phyloP scores from a whole-genome alignment of 2,888 invertebrate genomes.

The Tricholauxania praeusta region DNA sequence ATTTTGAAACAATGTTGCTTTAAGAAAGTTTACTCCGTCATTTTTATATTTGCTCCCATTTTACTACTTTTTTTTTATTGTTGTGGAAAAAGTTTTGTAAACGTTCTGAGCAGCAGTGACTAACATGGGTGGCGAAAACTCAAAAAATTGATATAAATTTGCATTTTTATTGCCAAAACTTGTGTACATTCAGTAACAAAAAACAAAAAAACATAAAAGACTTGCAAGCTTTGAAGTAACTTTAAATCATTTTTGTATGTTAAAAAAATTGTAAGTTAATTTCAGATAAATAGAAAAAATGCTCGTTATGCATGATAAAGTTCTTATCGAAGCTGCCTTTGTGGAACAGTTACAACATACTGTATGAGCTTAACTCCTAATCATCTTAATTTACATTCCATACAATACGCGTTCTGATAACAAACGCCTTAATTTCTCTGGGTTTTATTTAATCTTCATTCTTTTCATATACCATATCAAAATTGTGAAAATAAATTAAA shows the following conservation, averaged over 20 bases:
- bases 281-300: neutral
- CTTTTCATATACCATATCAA: no score
- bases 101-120: no score
- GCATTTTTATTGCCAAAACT: conserved; percentile 13
- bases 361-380: no score
- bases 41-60: neutral
- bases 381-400: no score
- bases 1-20: neutral
- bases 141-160: conserved; percentile 9
- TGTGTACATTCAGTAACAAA: neutral
- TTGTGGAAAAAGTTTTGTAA: neutral
- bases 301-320: neutral
- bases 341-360: no score
- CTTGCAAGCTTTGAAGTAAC: neutral
- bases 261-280: neutral
- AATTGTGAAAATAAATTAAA: no score
- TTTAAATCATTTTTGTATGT: neutral
- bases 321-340: no score
- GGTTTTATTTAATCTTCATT: no score
- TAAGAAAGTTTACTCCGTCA: neutral
- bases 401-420: no score
- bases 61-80: no score
- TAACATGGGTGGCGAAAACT: neutral
- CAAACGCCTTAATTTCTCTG: no score
- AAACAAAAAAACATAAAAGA: neutral